These are phyloP conservation scores for Sturnira hondurensis DNA, from an alignment of 2,113 vertebrate genomes.

Conservation along the genomic window DNA sequence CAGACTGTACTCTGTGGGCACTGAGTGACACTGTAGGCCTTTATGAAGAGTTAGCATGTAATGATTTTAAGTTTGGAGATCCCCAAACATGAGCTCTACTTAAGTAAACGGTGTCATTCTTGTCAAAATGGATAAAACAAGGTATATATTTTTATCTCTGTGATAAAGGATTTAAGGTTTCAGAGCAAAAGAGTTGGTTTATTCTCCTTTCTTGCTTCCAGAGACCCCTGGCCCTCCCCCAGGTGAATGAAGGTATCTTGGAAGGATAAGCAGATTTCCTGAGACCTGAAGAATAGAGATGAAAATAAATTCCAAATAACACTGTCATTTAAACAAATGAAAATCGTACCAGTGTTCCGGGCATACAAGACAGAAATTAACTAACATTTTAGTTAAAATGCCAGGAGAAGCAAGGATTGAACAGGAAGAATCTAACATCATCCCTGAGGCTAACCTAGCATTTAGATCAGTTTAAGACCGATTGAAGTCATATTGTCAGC, in stretches of 20 bases:
- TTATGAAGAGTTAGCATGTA: not conserved
- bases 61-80: not conserved
- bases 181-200: not conserved
- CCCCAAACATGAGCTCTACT: not conserved
- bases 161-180: not conserved
- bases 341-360: not conserved
- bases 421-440: not conserved
- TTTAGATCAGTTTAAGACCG: conserved; percentile 43
- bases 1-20: not conserved
- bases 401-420: not conserved
- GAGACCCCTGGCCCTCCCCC: no score
- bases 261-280: not conserved
- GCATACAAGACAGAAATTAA: not conserved
- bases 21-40: not conserved
- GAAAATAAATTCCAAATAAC: not conserved
- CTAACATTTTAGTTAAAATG: conserved; percentile 3
- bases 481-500: not conserved
- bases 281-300: not conserved
- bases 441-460: not conserved
- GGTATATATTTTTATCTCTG: not conserved
- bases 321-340: not conserved
- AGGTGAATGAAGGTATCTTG: not conserved
- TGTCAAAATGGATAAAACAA: not conserved
- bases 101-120: not conserved
- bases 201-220: no score